These are phyloP conservation scores for Romanomermis culicivorax DNA, from an alignment of 2,888 invertebrate genomes.

Conservation along the genomic window DNA sequence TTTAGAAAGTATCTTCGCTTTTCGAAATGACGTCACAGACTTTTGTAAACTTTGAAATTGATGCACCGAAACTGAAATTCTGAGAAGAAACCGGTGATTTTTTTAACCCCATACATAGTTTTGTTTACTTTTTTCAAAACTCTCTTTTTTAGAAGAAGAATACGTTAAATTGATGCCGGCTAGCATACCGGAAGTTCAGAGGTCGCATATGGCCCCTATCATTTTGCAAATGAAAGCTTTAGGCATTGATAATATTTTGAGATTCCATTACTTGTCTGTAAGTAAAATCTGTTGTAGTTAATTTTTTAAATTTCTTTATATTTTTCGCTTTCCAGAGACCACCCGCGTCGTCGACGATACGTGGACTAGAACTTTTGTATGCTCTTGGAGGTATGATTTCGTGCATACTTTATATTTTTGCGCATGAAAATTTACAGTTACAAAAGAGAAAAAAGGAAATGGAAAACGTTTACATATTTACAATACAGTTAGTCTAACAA, in stretches of 20 bases:
- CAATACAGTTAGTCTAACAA: too few species aligned
- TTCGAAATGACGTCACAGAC: background rate
- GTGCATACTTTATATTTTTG: background rate
- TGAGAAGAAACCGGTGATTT: too few species aligned
- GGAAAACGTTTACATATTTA: too few species aligned
- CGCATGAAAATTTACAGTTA: too few species aligned
- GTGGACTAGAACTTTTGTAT: constrained; percentile 63
- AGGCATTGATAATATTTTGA: constrained; percentile 70
- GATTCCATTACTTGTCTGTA: constrained; percentile 65
- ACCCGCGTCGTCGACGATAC: constrained; percentile 60
- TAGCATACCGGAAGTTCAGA: constrained; percentile 74
- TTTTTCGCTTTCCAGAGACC: constrained; percentile 40
- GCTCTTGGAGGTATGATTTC: constrained; percentile 41
- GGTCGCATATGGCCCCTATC: constrained; percentile 61
- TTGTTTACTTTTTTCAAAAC: too few species aligned
- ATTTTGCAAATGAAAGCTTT: constrained; percentile 74
- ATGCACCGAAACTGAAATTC: too few species aligned
- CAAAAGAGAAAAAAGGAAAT: too few species aligned
- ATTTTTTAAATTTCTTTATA: background rate
- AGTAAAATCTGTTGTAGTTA: constrained; percentile 4
- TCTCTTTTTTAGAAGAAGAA: constrained; percentile 41
- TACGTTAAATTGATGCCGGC: constrained; percentile 45
- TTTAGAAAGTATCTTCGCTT: background rate
- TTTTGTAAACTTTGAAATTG: background rate
- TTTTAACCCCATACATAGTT: too few species aligned